phyloP scores from a whole-genome alignment of 2,797 vertebrate genomes.

The Myiothlypis chrysogaster region DNA sequence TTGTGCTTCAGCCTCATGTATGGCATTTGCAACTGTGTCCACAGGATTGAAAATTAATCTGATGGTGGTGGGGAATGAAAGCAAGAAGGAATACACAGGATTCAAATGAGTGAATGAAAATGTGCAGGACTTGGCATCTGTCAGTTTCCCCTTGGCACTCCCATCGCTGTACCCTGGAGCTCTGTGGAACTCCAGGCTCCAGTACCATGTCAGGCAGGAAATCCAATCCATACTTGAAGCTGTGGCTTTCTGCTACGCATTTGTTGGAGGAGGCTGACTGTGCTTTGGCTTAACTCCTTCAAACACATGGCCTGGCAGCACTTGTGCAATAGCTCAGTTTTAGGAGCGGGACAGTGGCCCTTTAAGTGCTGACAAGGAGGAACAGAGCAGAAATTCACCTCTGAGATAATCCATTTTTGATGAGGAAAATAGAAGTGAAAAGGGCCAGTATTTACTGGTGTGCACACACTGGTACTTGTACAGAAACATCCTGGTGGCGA shows the following conservation, averaged over 20 bases:
- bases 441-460: constrained; percentile 59
- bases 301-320: neutral
- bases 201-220: neutral
- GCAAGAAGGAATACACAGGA: neutral
- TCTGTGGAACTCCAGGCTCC: neutral
- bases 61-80: neutral
- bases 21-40: neutral
- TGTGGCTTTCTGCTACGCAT: neutral
- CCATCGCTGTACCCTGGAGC: neutral
- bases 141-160: neutral
- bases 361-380: constrained; percentile 37
- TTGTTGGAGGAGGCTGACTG: neutral
- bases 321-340: neutral
- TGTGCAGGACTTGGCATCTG: neutral
- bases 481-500: constrained; percentile 72
- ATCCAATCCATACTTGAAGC: neutral
- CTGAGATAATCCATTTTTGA: constrained; percentile 34
- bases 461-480: constrained; percentile 63
- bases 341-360: neutral
- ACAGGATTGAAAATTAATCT: neutral
- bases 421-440: constrained; percentile 61
- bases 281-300: neutral
- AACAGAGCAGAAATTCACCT: constrained; percentile 37
- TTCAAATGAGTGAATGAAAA: neutral
- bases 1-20: neutral